Base-by-base conservation (phyloP, 2,797 vertebrate genomes). In the Echiichthys vipera region DNA sequence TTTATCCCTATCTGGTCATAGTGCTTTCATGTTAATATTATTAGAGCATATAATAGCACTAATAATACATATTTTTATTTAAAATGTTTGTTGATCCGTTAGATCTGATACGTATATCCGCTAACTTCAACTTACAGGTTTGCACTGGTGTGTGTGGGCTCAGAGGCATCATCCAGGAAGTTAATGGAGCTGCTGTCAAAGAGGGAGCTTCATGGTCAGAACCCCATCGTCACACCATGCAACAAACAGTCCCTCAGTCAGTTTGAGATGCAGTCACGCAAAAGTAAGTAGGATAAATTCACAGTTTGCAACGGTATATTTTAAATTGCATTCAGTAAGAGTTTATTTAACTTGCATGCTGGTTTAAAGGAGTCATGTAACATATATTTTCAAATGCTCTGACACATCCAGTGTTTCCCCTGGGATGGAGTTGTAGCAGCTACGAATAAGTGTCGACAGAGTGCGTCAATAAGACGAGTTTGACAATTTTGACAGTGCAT, bases 191-290 rank as follows among this genome's bases (percentile, higher is more conserved):
- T 99, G 47, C 93, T 99, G 63, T 97, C 98, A 64, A 99, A 99
- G 91, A 95, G 97, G 88, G 98, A 99, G 87, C 94, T 99, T 34
- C 98, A 99, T 47, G 98, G 98, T 50, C 98, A 99, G 85, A 99
- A 97, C 94, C 98, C 98, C 55, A 96, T 99, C 45, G 97, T 99
- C 73, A 99, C 98, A 8, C 97, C 98, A 0, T 99, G 98, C 93
- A 99, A 99, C 93, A 99, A 99, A 82, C 98, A 99, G 87, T 99
- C 98, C 32, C 95, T 99, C 89, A 99, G 97, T 94, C 98, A 99
- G 65, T 99, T 99, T 94, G 98, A 99, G 95, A 96, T 99, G 96
- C 98, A 99, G 92, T 99, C 98, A 58, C 95, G 98, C 72, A 99
- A 99, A 96, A 99, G 97, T 99, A 96, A 95, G 96, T 83, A 7